Conservation (phyloP, 2,113 vertebrate species). For the Sprattus sprattus region DNA sequence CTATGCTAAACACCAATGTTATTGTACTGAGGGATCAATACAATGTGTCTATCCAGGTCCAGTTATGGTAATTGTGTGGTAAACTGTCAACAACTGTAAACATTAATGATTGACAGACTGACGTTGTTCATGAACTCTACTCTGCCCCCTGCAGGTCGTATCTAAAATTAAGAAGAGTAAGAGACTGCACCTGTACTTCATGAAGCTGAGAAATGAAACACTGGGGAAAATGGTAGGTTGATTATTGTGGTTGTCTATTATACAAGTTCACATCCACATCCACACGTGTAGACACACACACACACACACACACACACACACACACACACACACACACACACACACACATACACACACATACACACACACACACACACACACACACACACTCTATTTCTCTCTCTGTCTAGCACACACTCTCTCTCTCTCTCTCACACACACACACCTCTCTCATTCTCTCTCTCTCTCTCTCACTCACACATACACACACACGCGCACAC, state of each 20-base stretch:
- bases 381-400: not conserved
- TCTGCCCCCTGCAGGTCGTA: slow-evolving; percentile 14
- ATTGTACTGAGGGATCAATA: not conserved
- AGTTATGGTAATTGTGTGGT: too few species aligned
- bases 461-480: not conserved
- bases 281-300: not conserved
- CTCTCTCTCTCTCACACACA: not conserved
- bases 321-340: not conserved
- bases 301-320: not conserved
- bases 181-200: slow-evolving; percentile 57
- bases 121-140: not conserved
- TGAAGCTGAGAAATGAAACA: slow-evolving; percentile 44
- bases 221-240: slow-evolving; percentile 41
- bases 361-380: not conserved
- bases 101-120: not conserved
- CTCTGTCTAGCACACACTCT: not conserved
- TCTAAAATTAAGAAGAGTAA: slow-evolving; percentile 44
- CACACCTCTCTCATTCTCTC: not conserved
- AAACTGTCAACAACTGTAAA: not conserved
- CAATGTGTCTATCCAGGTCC: too few species aligned
- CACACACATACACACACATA: not conserved
- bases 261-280: not conserved
- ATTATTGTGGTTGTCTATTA: not conserved
- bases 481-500: too few species aligned
- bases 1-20: not conserved